Evolutionary conservation across 2,888 invertebrate genomes (phyloP), one percentile per base, ranked within the genome.

Genomic region (Physocephala rufipes): DNA sequence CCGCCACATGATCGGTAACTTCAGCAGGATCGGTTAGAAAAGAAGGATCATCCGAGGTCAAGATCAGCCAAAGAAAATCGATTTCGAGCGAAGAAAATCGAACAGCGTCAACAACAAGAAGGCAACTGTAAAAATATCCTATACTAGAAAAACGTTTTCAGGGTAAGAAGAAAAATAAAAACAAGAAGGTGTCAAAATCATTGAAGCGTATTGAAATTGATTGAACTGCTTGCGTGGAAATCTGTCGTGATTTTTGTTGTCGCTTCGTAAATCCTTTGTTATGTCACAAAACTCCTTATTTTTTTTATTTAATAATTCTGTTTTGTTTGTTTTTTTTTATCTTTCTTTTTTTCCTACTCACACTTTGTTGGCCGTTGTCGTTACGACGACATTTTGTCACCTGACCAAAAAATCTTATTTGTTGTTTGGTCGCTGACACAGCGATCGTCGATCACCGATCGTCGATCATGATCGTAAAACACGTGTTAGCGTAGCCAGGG

Each of bases 181-280:
- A 49, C 47, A 58, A 51, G 75, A 72, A 79, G 79, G 79, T 80
- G 79, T 80, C 80, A 80, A 79, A 80, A 76, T 79, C 80, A 78
- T 72, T 79, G 80, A 79, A 78, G 78, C 80, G 77, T 79, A 78
- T 78, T 77, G 74, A 75, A 79, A 79, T 79, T 78, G 80, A 80
- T 80, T 80, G 78, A 79, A 76, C 75, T 64, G 74, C 64, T 45
- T 62, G 43, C 66, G 49, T n/a, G 49, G n/a, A 7, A n/a, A 15
- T 26, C 24, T 26, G 24, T 58, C 58, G 28, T 28, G 26, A 58
- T 65, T 55, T 55, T 45, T 16, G 53, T 47, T 13, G 1, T 26
- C 43, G 53, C 67, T 62, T 67, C 63, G 73, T 64, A 71, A 62
- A 73, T 71, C 73, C 71, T 73, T 73, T 73, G 73, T 73, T 68